Percentiles rank a stretch among this genome's conserved stretches.
Conservation (phyloP, 2,113 vertebrate species). For the Ceyx cyanopectus region DNA sequence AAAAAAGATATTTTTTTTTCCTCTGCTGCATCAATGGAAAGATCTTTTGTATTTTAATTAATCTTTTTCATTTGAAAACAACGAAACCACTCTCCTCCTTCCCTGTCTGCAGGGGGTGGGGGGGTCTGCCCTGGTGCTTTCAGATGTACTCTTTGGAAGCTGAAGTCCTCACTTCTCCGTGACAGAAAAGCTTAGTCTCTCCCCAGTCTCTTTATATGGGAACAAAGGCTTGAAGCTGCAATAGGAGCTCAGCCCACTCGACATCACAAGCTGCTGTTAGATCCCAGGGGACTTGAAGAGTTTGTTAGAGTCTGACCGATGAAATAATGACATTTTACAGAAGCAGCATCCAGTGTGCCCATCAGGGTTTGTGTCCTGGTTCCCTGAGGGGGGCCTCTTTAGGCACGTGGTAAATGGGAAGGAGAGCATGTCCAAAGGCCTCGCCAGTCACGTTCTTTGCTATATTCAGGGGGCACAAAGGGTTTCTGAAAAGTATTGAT, state of each 20-base stretch:
- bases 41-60: background rate
- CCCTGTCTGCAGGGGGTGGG: background rate
- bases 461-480: background rate
- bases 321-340: background rate
- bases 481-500: conserved; percentile 42
- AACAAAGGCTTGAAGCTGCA: background rate
- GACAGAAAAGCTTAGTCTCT: background rate
- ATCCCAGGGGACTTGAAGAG: background rate
- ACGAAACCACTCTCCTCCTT: background rate
- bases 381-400: background rate
- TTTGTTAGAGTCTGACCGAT: background rate
- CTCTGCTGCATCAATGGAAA: background rate
- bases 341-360: background rate
- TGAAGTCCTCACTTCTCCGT: background rate
- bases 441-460: background rate
- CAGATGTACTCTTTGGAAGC: rapidly evolving
- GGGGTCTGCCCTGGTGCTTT: background rate
- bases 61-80: background rate
- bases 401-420: background rate
- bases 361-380: background rate
- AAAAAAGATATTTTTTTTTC: background rate
- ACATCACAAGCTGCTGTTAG: background rate
- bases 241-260: background rate
- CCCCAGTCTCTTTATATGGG: background rate
- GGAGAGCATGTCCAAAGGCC: background rate